Percentiles rank a stretch among this genome's conserved stretches.
These are phyloP conservation scores for Leptopilina boulardi DNA, from an alignment of 1,140 invertebrate species.

Conservation along the genomic window DNA sequence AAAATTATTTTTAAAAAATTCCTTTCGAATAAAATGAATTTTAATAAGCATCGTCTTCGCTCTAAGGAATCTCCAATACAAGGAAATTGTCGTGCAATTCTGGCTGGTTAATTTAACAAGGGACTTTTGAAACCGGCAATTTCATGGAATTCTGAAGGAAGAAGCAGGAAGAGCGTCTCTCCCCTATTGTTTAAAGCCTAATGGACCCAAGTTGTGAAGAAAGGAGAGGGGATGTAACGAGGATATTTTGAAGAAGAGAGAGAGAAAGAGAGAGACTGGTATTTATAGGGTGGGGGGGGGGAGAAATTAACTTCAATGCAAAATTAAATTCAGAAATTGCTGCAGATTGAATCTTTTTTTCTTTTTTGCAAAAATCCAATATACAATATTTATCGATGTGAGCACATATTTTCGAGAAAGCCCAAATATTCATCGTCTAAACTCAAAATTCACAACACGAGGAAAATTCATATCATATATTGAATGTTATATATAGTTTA, in stretches of 20 bases:
- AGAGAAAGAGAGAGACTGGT: neutral
- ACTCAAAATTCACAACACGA: slow-evolving; percentile 19
- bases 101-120: slow-evolving; percentile 31
- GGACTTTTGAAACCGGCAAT: slow-evolving; percentile 24
- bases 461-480: neutral
- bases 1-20: too few species aligned
- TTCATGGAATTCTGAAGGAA: slow-evolving; percentile 17
- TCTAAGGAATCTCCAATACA: neutral
- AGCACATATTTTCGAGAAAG: neutral
- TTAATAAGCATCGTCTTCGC: slow-evolving; percentile 7
- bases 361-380: neutral
- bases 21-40: neutral
- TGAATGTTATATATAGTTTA: neutral
- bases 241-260: neutral
- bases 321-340: slow-evolving; percentile 16
- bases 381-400: neutral
- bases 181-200: slow-evolving; percentile 21
- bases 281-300: neutral
- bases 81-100: slow-evolving; percentile 28
- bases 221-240: neutral
- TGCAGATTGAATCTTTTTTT: neutral
- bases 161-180: slow-evolving; percentile 9
- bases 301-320: neutral
- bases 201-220: slow-evolving; percentile 16
- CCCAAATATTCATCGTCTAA: neutral